Percentiles rank a stretch among this genome's conserved stretches.
phyloP scores from a whole-genome alignment of 2,797 vertebrate species.

The Galagoides demidoff region DNA sequence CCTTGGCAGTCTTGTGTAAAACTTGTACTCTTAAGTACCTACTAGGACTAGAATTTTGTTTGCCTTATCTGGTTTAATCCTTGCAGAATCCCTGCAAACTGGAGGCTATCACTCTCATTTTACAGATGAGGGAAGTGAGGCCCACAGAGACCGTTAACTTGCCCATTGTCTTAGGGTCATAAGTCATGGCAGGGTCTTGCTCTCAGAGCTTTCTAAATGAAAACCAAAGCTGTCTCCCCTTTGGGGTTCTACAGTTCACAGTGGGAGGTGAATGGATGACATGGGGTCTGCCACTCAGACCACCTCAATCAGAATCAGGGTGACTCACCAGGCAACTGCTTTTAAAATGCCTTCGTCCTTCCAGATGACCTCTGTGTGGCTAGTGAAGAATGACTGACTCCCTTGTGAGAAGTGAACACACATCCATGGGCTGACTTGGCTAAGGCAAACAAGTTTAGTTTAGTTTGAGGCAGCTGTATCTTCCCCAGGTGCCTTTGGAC shows the following conservation, averaged over 20 bases:
- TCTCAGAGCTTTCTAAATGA: not conserved
- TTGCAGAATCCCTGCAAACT: not conserved
- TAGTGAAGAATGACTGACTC: not conserved
- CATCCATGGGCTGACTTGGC: not conserved
- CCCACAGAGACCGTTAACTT: not conserved
- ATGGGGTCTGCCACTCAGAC: not conserved
- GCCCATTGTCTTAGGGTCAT: not conserved
- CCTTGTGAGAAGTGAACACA: not conserved
- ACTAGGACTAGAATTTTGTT: not conserved
- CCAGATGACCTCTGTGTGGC: not conserved
- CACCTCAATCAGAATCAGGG: not conserved
- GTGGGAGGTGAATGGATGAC: not conserved
- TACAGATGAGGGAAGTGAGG: not conserved
- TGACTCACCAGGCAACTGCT: not conserved
- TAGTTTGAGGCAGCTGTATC: not conserved
- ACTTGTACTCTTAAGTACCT: not conserved
- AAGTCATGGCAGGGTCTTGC: not conserved
- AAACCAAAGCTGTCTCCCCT: not conserved
- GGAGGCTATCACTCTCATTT: not conserved
- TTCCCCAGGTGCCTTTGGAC: not conserved
- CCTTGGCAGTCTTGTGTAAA: conserved; percentile 34
- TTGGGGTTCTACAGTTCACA: not conserved
- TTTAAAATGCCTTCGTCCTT: not conserved
- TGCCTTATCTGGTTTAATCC: not conserved
- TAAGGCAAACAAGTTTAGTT: not conserved